phyloP scores from a whole-genome alignment of 2,113 vertebrate genomes.

The Artemisiospiza belli region DNA sequence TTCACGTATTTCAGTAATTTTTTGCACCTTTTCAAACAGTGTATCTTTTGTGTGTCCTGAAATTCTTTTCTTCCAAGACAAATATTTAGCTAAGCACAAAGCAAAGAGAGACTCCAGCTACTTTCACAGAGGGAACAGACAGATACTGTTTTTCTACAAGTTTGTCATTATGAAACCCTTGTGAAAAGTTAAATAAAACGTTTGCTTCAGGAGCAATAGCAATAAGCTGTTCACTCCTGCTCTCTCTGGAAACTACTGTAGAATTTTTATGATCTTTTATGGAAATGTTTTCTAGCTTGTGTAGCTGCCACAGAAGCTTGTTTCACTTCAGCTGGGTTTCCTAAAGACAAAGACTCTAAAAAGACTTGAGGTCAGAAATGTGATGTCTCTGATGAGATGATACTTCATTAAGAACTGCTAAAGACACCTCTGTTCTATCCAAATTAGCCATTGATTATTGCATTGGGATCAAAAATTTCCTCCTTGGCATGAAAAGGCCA shows the following conservation, averaged over 20 bases:
- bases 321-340: background rate
- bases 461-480: background rate
- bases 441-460: background rate
- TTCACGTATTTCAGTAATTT: constrained; percentile 35
- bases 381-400: background rate
- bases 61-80: constrained; percentile 69
- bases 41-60: constrained; percentile 55
- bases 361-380: background rate
- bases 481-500: background rate
- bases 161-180: constrained; percentile 48
- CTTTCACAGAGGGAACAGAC: constrained; percentile 23
- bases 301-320: constrained; percentile 14
- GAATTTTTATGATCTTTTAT: constrained; percentile 57
- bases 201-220: constrained; percentile 30
- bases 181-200: constrained; percentile 16
- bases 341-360: constrained; percentile 7
- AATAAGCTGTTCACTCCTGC: constrained; percentile 13
- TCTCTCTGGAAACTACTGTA: constrained; percentile 40
- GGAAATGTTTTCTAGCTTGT: constrained; percentile 48
- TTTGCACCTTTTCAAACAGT: constrained; percentile 62
- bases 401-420: background rate
- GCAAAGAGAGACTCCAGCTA: constrained; percentile 46
- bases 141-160: constrained; percentile 29
- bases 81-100: constrained; percentile 72
- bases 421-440: background rate